Evolutionary conservation across 2,888 invertebrate genomes (phyloP), one percentile per base, ranked within the genome.

Genomic region (Galeopsomyia nigrocyanea): DNA sequence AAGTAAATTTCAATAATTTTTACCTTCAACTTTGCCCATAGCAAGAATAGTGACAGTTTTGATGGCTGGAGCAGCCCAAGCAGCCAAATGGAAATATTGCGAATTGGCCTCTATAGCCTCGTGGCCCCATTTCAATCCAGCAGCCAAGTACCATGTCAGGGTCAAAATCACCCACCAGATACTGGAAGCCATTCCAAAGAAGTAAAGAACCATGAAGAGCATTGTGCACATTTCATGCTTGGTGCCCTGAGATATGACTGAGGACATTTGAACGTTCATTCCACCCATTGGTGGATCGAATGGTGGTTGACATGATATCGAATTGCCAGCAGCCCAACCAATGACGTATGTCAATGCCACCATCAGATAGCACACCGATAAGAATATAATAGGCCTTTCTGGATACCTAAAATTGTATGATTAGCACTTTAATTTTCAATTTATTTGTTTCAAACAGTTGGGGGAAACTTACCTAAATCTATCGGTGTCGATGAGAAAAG

Each of bases 161-260:
- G 98, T 97, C 82, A 98, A 88, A 80, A 98, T 93, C 66, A 98
- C 97, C 98, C 98, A 98, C 98, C 98, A 98, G 82, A 98, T 95
- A 84, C 95, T 96, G 58, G 96, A 96, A 31, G 97, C 96, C 96
- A 97, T 97, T 84, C 95, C 94, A 87, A 97, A 98, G 88, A 97
- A 98, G 88, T 96, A 96, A 58, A 97, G 91, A 82, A 97, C 91
- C 97, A 98, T 97, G 87, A 98, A 98, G 71, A 98, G 90, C 76
- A 98, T 94, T 50, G 98, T 97, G 87, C 98, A 98, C 81, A 91
- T 88, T 86, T 93, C 93, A 86, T 92, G 91, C 83, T 93, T 93
- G 74, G 93, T 93, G 81, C 95, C 97, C 88, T 97, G 97, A 21
- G 95, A 94, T 80, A 96, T 94, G 57, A 94, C 93, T 78, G 94